Percentiles rank a stretch among this genome's conserved stretches.
phyloP scores from a whole-genome alignment of 1,140 invertebrate species.

The Hesperophylax magnus region DNA sequence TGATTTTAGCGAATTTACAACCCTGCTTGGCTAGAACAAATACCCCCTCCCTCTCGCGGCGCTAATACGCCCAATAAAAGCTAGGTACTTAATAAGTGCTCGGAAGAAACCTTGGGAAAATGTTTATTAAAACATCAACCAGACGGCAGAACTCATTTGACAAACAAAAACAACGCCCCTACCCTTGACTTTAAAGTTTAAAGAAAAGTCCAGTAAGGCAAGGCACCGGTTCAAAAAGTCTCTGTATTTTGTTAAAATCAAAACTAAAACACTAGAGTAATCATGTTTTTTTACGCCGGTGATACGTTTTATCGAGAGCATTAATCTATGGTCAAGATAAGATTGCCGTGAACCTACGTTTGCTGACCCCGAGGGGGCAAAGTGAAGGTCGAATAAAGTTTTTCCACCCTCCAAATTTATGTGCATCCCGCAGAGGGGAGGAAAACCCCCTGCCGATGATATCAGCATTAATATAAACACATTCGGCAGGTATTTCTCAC shows the following conservation, averaged over 20 bases:
- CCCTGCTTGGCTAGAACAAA: neutral
- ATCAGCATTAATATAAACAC: neutral
- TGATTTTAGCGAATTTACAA: constrained; percentile 11
- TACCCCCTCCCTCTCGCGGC: neutral
- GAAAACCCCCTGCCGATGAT: neutral
- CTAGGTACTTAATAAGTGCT: neutral
- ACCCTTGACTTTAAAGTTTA: too few species aligned
- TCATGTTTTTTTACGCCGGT: too few species aligned
- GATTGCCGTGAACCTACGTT: constrained; percentile 6
- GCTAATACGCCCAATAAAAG: too few species aligned
- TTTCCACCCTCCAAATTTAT: neutral
- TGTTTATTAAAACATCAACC: neutral
- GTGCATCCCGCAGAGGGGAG: neutral
- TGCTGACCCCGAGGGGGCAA: neutral
- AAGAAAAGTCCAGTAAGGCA: too few species aligned
- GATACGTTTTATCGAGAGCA: neutral
- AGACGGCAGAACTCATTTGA: neutral
- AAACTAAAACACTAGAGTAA: too few species aligned
- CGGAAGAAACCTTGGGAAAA: neutral
- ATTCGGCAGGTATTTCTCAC: neutral
- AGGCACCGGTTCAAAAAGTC: too few species aligned
- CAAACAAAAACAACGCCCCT: neutral
- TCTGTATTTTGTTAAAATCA: too few species aligned
- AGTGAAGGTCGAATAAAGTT: constrained; percentile 11
- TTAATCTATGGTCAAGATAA: constrained; percentile 3